Evolutionary conservation across 1,140 invertebrate genomes (phyloP), one percentile per base, ranked within the genome.

Genomic region (Vanessa atalanta): DNA sequence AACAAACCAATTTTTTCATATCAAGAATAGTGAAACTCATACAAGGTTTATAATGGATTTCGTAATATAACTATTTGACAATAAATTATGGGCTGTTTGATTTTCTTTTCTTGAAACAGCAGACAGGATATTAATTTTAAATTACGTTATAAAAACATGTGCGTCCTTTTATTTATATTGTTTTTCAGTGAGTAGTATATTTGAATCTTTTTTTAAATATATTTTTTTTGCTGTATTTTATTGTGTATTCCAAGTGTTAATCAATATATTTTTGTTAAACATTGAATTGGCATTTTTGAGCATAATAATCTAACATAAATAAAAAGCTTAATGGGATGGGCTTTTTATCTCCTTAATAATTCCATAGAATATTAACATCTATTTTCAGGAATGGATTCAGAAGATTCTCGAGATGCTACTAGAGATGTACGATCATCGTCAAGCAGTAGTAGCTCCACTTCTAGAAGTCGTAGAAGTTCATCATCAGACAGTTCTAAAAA

Each of bases 371-470:
- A 26, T 50, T 64, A 55, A 55, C 65, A 48, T 75, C 69, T 75
- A 61, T 66, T 87, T 89, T 73, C 90, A 93, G 91, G 82, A 75
- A 93, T 93, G 93, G 93, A 93, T 83, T 93, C 93, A 47, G 93
- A 93, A 86, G 92, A 93, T 83, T 93, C 93, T 70, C 85, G 88
- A 77, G 91, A 93, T 88, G 90, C 84, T 76, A 82, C 74, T 78
- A 85, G 83, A 74, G 88, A 88, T 84, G 88, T 78, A 78, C 88
- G 81, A 43, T 91, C 90, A 66, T 92, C 92, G 71, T 91, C 89
- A 73, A 93, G 92, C 84, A 91, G 91, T 87, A 92, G 92, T 88
- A 91, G 90, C 70, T 91, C 92, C 55, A 90, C 86, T 75, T 93
- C 93, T 48, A 87, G 88, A 77, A 92, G 90, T 77, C 79, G 84